A percentile compares a stretch with the other conserved stretches of the same genome.
phyloP scores from a whole-genome alignment of 2,888 invertebrate species.

The Ganaspis brasiliensis region DNA sequence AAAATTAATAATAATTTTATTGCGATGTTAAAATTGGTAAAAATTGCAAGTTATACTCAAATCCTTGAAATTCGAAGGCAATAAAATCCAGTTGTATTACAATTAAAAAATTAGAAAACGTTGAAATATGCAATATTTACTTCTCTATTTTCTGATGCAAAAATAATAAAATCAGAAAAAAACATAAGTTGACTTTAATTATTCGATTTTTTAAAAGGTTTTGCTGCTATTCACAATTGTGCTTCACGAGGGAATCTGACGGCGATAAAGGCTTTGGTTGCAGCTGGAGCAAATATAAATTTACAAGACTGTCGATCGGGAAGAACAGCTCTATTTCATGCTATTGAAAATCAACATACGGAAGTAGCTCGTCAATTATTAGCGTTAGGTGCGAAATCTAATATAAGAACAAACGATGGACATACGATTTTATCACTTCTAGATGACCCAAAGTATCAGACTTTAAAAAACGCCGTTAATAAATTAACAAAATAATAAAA shows the following conservation, averaged over 20 bases:
- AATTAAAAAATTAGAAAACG: too few species aligned
- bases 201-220: slow-evolving; percentile 62
- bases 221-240: slow-evolving; percentile 75
- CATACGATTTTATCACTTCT: slow-evolving; percentile 70
- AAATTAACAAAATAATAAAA: slow-evolving; percentile 54
- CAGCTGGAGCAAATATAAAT: slow-evolving; percentile 69
- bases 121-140: too few species aligned
- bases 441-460: slow-evolving; percentile 64
- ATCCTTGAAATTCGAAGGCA: too few species aligned
- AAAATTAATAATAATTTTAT: too few species aligned
- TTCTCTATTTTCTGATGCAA: too few species aligned
- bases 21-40: too few species aligned
- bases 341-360: slow-evolving; percentile 69
- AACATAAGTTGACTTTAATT: too few species aligned
- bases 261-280: slow-evolving; percentile 65
- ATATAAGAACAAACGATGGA: slow-evolving; percentile 70
- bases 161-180: too few species aligned
- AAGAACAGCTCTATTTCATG: slow-evolving; percentile 74
- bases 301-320: slow-evolving; percentile 73
- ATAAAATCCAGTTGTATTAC: too few species aligned
- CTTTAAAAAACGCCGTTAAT: slow-evolving; percentile 60
- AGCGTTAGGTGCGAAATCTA: slow-evolving; percentile 66
- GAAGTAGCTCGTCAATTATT: slow-evolving; percentile 64
- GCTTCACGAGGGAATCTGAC: slow-evolving; percentile 65
- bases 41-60: too few species aligned